These are phyloP conservation scores for Drosophila nannoptera DNA, from an alignment of 1,140 invertebrate genomes.

Conservation along the genomic window DNA sequence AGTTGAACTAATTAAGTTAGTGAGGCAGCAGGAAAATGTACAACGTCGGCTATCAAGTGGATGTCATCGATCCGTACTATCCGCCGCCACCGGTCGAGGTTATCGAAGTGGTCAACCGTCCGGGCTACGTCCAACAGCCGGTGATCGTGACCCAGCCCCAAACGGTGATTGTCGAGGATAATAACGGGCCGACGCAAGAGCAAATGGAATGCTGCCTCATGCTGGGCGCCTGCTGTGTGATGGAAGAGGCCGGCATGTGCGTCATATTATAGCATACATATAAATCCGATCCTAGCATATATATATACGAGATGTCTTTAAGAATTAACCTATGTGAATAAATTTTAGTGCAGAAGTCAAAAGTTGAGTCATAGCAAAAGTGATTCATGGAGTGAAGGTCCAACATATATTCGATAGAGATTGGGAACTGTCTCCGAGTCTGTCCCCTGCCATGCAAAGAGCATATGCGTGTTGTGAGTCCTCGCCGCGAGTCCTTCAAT, in stretches of 20 bases:
- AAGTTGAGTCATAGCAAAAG: not conserved
- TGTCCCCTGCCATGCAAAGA: too few relatives aligned
- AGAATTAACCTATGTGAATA: constrained; percentile 27
- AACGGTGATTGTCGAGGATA: constrained; percentile 48
- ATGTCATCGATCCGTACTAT: constrained; percentile 64
- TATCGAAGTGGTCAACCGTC: constrained; percentile 44
- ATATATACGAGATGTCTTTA: constrained; percentile 10
- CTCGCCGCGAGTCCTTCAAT: constrained; percentile 29
- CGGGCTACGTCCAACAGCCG: constrained; percentile 30
- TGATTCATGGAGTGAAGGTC: not conserved
- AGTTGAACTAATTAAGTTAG: not conserved
- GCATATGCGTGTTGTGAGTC: constrained; percentile 1
- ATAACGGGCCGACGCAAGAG: constrained; percentile 41
- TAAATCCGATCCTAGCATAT: not conserved
- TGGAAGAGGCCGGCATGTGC: constrained; percentile 59
- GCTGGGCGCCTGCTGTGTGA: constrained; percentile 56
- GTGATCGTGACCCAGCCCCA: constrained; percentile 49
- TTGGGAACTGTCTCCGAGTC: too few relatives aligned
- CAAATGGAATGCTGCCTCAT: constrained; percentile 59
- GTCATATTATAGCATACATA: constrained; percentile 43
- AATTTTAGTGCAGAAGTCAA: constrained; percentile 9
- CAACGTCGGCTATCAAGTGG: constrained; percentile 63
- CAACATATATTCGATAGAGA: not conserved
- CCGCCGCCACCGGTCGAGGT: constrained; percentile 45
- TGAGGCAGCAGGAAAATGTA: constrained; percentile 42